phyloP scores from a whole-genome alignment of 1,140 invertebrate species.

The Drosophila azteca region DNA sequence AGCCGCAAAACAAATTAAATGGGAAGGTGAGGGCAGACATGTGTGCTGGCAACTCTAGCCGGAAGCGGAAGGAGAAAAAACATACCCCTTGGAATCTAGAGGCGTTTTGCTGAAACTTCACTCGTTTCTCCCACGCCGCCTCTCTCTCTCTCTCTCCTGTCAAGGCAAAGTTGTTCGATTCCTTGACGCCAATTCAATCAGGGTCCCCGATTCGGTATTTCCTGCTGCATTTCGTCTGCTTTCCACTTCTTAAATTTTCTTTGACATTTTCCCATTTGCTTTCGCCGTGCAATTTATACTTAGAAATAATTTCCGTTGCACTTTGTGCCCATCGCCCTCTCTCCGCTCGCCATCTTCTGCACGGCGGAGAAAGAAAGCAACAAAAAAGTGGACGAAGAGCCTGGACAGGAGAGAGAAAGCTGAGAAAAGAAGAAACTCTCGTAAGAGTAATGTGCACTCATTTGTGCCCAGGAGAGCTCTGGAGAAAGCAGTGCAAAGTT shows the following conservation, averaged over 20 bases:
- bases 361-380: neutral
- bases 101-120: neutral
- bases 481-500: slow-evolving; percentile 18
- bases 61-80: slow-evolving; percentile 25
- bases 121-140: neutral
- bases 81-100: neutral
- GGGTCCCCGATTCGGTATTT: slow-evolving; percentile 6
- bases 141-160: neutral
- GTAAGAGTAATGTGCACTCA: slow-evolving; percentile 23
- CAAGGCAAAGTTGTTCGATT: slow-evolving; percentile 14
- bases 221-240: neutral
- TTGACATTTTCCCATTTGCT: slow-evolving; percentile 46
- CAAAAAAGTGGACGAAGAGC: slow-evolving; percentile 6
- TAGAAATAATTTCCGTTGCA: slow-evolving; percentile 51
- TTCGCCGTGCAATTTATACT: slow-evolving; percentile 30
- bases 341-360: no score
- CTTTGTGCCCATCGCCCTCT: neutral
- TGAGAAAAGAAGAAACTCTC: neutral
- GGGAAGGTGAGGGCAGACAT: slow-evolving; percentile 33
- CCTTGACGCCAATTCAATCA: slow-evolving; percentile 41
- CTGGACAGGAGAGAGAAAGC: slow-evolving; percentile 6
- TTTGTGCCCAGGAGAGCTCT: slow-evolving; percentile 14
- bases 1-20: slow-evolving; percentile 37
- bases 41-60: slow-evolving; percentile 29
- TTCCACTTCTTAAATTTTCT: slow-evolving; percentile 10